Conservation (phyloP, 2,888 invertebrate genomes). For the Perdita meconis region DNA sequence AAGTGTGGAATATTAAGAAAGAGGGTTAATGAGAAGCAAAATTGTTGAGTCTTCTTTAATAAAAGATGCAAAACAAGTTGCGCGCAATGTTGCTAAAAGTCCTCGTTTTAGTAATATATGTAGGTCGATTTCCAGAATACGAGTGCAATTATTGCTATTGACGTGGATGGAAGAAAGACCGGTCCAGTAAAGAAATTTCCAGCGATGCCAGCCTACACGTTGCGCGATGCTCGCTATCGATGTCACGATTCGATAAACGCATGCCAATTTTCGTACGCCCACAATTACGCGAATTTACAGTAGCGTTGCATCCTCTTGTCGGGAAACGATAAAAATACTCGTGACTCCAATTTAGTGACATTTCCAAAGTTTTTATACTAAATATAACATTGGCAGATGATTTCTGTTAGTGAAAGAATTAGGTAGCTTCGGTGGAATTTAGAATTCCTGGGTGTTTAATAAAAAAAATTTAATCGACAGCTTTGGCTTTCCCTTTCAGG, state of each 20-base stretch:
- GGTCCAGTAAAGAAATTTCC: conserved; percentile 6
- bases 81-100: not conserved
- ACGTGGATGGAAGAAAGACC: conserved; percentile 10
- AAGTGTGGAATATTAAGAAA: too few species aligned
- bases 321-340: not conserved
- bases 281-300: not conserved
- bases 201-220: conserved; percentile 4
- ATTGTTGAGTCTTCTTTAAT: too few species aligned
- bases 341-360: not conserved
- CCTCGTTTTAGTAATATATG: not conserved
- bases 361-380: not conserved
- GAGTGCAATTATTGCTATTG: conserved; percentile 3
- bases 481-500: not conserved
- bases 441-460: not conserved
- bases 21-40: too few species aligned
- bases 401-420: too few species aligned
- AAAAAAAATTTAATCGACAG: not conserved
- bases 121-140: conserved; percentile 6
- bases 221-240: not conserved
- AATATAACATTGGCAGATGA: not conserved
- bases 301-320: not conserved
- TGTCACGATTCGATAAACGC: not conserved
- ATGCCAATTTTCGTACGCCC: not conserved
- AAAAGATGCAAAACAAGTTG: too few species aligned
- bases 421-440: too few species aligned